Base-by-base conservation (phyloP, 2,888 invertebrate species). In the Psylliodes chrysocephalus region DNA sequence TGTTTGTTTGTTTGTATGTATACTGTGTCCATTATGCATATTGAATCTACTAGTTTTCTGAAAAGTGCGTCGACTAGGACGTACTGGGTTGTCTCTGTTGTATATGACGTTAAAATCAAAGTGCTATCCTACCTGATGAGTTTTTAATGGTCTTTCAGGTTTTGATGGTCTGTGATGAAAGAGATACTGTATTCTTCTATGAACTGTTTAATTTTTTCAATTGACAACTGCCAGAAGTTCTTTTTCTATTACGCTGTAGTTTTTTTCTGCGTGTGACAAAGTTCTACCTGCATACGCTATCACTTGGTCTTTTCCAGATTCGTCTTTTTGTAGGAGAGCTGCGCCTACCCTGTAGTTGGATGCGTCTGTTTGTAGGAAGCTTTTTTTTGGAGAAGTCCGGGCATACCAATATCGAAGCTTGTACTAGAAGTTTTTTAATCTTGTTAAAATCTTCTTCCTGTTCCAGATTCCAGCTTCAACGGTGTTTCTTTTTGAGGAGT, bases 101-200 rank as follows among this genome's bases (percentile, higher is more conserved):
- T 52, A 52, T 19, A 35, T 38, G 2, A 33, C 33, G 10, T 33
- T n/a, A n/a, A n/a, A n/a, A n/a, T n/a, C n/a, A n/a, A n/a, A n/a
- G n/a, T n/a, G n/a, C n/a, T n/a, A n/a, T 40, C 62, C 57, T 17
- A 40, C 30, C 62, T 62, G 62, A 25, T 56, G 28, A 0, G 54
- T 47, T 8, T 62, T 19, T 8, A 61, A 12, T 19, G 63, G 69
- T 70, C 70, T 35, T 66, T 57, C 6, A 75, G 46, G 12, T 63
- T 64, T 40, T 71, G 70, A 40, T 75, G 73, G 40, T 75, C 73
- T 6, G 69, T 73, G 1, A 71, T 19, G 0, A 74, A 78, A 2
- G 54, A 62, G 33, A 76, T 74, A 0, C 54, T 33, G 40, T 70
- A 73, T 1, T 70, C 73, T 8, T 33, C 33, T 10, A 8, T 2